Evolutionary conservation across 2,113 vertebrate genomes (phyloP).

Genomic region (Anhinga anhinga): DNA sequence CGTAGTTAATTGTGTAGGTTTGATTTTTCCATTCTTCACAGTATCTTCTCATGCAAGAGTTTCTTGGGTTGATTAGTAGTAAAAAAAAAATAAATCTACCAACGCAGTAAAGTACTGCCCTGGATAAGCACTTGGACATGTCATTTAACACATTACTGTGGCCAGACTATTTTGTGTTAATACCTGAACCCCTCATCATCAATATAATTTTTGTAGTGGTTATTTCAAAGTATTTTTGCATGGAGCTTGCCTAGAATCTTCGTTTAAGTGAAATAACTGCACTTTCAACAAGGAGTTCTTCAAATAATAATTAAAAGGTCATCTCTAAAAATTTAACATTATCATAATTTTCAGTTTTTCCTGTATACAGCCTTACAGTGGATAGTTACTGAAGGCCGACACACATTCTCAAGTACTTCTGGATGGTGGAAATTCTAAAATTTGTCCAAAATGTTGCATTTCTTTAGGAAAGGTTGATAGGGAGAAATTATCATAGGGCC

Average conservation of each 20-base stretch:
- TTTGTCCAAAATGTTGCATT: background rate
- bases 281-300: background rate
- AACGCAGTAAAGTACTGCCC: background rate
- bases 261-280: background rate
- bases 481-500: background rate
- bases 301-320: background rate
- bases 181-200: background rate
- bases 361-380: background rate
- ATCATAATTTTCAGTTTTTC: background rate
- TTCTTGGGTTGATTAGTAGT: background rate
- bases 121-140: background rate
- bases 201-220: background rate
- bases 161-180: background rate
- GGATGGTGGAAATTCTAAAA: background rate
- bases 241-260: background rate
- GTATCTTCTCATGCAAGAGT: background rate
- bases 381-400: background rate
- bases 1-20: background rate
- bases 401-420: background rate
- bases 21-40: background rate
- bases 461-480: background rate
- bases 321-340: background rate
- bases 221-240: background rate
- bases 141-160: background rate
- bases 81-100: background rate